Evolutionary conservation across 2,797 vertebrate species (phyloP), one percentile per base, ranked within the genome.

Genomic region (Scyliorhinus canicula): DNA sequence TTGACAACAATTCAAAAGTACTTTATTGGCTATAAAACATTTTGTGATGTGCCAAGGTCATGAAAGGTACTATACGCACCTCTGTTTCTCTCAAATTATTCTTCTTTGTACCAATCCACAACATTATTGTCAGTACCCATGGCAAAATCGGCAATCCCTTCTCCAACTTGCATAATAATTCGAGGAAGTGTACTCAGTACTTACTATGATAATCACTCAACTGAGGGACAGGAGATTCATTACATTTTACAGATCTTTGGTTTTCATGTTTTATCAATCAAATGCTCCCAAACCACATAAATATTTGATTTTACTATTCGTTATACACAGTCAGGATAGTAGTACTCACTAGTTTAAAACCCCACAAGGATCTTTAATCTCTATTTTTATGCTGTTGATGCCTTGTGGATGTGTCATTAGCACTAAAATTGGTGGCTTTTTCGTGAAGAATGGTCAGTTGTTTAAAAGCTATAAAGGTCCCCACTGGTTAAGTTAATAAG

Each of bases 191-290:
- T 44, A 63, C n/a, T 65, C 86, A 40, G 57, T 63, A 26, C 35
- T 91, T 40, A 91, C 88, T 91, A 63, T 91, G n/a, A 63, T 91
- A 63, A 91, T 91, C 88, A 91, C 57, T 44, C 21, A n/a, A n/a
- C 57, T 26, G 24, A 63, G 52, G n/a, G n/a, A 44, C n/a, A 63
- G n/a, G 88, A 91, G 88, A 65, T 63, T 63, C 57, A 91, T 91
- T 91, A 63, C 88, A 63, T 91, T 91, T 91, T 60, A n/a, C n/a
- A 40, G 35, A 63, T 63, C 63, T 57, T 91, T 91, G 21, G 88
- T 91, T 60, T 91, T 57, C 88, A 91, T 44, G 8, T 63, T 63
- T 63, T 63, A 40, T 40, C 88, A 91, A 91, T 65, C 63, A 40
- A 44, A 40, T 91, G 88, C 57, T 63, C 60, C 88, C n/a, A 65